Base-by-base conservation (phyloP, 1,140 invertebrate genomes). In the Pinna nobilis region DNA sequence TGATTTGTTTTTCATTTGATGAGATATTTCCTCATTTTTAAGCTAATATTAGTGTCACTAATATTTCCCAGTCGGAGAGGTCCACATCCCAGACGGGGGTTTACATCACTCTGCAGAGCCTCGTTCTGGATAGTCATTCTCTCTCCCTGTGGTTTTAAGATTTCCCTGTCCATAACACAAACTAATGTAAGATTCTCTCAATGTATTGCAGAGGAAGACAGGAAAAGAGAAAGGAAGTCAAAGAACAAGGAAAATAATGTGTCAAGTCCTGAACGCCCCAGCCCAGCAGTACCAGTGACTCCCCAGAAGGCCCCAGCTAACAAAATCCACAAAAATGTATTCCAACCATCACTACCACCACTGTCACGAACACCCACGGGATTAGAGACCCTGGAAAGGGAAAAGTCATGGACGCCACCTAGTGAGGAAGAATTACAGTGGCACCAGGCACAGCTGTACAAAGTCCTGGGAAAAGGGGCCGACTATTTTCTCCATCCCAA, bases 401-500 rank as follows among this genome's bases (percentile, higher is more conserved):
- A 70, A 59, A 30, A 41, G 30, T 39, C 63, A 2, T 69, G 66
- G 66, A 39, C 60, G 20, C 37, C 59, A 44, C 67, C 73, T 1
- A 39, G 50, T n/a, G 30, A 44, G 25, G 63, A 71, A 13, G 51
- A 63, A 32, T 37, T 79, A 28, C 74, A 76, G 57, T 79, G 77
- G 80, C 73, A 82, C 23, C 77, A 79, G 15, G 59, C 50, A 15
- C 77, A 82, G 44, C 55, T 82, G 2, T 82, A 82, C 66, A 37
- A 73, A 33, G 53, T 79, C 35, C 78, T 78, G 39, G 80, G 80
- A 7, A 55, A 71, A 20, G 65, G 74, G 13, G 80, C 80, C 0
- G 73, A 82, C 61, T 53, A 79, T 47, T 82, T 79, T 51, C 65
- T 82, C 11, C 69, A 82, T 33, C 80, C 80, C 5, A 82, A 82